phyloP scores from a whole-genome alignment of 2,113 vertebrate species.

The Myotis brandtii region DNA sequence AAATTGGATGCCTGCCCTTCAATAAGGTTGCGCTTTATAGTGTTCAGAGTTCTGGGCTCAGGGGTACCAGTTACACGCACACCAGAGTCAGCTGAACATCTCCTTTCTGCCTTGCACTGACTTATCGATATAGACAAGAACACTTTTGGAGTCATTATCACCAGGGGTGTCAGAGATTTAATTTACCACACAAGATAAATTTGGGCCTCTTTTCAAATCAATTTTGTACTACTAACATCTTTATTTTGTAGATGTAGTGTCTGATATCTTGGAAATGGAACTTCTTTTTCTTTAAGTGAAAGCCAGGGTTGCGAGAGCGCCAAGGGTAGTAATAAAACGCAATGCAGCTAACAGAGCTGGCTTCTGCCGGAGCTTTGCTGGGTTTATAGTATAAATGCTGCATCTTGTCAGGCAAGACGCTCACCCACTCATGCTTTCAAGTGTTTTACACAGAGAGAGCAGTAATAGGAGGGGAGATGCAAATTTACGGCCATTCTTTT shows the following conservation, averaged over 20 bases:
- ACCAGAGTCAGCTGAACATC: constrained; percentile 77
- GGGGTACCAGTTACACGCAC: constrained; percentile 80
- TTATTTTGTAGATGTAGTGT: constrained; percentile 76
- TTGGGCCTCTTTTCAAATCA: constrained; percentile 47
- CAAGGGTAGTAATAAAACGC: constrained; percentile 56
- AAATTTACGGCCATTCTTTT: constrained; percentile 60
- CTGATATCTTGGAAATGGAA: constrained; percentile 75
- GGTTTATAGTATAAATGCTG: background rate
- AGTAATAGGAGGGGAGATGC: constrained; percentile 36
- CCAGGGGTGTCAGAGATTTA: constrained; percentile 68
- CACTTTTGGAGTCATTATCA: constrained; percentile 76
- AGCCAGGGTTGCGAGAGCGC: constrained; percentile 21
- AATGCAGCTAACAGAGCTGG: constrained; percentile 19
- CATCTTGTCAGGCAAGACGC: background rate
- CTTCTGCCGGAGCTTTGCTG: constrained; percentile 10
- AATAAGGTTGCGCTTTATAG: constrained; percentile 81
- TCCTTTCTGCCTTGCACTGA: constrained; percentile 78
- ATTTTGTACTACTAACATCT: constrained; percentile 71
- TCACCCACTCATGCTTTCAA: constrained; percentile 44
- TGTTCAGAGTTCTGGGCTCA: constrained; percentile 75
- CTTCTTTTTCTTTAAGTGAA: constrained; percentile 73
- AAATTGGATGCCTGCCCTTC: constrained; percentile 84
- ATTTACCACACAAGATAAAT: constrained; percentile 76
- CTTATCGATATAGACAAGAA: constrained; percentile 79
- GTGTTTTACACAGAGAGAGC: constrained; percentile 64